These are phyloP conservation scores for Tribolium madens DNA, from an alignment of 1,140 invertebrate species.

Conservation along the genomic window DNA sequence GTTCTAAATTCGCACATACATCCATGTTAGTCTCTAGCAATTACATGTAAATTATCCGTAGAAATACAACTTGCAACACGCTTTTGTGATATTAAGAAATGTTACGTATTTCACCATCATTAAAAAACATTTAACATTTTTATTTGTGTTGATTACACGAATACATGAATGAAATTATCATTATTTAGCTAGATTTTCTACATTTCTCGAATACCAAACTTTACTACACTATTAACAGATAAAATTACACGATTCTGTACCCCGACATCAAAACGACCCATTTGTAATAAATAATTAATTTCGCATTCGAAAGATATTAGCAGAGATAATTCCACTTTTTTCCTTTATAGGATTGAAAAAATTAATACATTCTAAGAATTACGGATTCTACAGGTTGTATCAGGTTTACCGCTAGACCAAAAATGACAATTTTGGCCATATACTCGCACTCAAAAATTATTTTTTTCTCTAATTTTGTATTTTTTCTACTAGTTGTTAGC, in stretches of 20 bases:
- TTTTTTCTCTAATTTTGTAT: too few relatives aligned
- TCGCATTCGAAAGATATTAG: conserved; percentile 6
- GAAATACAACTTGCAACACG: conserved; percentile 36
- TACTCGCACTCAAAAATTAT: too few relatives aligned
- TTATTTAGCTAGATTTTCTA: conserved; percentile 35
- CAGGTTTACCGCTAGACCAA: too few relatives aligned
- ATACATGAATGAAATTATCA: conserved; percentile 44
- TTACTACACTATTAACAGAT: conserved; percentile 28
- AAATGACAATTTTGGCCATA: too few relatives aligned
- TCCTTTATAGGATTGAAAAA: not conserved
- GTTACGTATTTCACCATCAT: conserved; percentile 35
- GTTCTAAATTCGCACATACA: conserved; percentile 11
- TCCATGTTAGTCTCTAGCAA: conserved; percentile 21
- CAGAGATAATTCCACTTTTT: not conserved
- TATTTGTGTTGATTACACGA: conserved; percentile 36
- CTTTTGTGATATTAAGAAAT: conserved; percentile 45
- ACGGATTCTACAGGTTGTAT: too few relatives aligned
- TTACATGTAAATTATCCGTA: conserved; percentile 42
- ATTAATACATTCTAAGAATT: too few relatives aligned
- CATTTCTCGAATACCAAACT: conserved; percentile 13
- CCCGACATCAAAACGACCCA: not conserved
- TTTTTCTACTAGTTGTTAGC: too few relatives aligned
- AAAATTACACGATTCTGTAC: conserved; percentile 24
- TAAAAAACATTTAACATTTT: conserved; percentile 47
- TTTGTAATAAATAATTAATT: conserved; percentile 15